Percentiles rank a stretch among this genome's conserved stretches.
phyloP scores from a whole-genome alignment of 1,140 invertebrate species.

The Conopomorpha cramerella region DNA sequence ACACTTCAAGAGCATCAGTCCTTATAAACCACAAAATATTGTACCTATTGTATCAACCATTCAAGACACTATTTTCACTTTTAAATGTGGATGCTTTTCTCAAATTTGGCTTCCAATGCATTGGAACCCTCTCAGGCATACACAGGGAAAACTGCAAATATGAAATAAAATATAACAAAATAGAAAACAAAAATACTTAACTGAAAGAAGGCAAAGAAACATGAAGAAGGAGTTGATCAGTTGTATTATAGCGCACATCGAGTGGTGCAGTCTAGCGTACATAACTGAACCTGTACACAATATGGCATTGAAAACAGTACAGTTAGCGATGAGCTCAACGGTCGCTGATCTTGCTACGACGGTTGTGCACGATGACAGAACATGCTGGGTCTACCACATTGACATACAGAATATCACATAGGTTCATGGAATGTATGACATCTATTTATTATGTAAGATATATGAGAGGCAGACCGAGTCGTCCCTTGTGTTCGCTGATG shows the following conservation, averaged over 20 bases:
- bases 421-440: conserved; percentile 43
- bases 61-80: conserved; percentile 59
- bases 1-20: no score
- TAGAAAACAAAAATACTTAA: conserved; percentile 25
- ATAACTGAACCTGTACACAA: no score
- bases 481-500: conserved; percentile 42
- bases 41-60: conserved; percentile 58
- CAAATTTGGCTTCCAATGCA: conserved; percentile 59
- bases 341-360: no score
- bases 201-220: no score
- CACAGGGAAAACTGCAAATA: conserved; percentile 59
- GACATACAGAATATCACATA: conserved; percentile 41
- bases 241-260: no score
- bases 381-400: conserved; percentile 46
- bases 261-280: no score
- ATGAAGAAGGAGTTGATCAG: no score
- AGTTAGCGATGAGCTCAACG: no score
- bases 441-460: no score
- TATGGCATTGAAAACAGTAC: no score
- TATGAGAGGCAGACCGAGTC: conserved; percentile 52
- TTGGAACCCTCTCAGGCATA: conserved; percentile 60
- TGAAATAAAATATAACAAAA: conserved; percentile 56
- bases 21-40: conserved; percentile 14
- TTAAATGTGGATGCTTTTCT: conserved; percentile 55
- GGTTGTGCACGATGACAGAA: no score